phyloP scores from a whole-genome alignment of 1,140 invertebrate species.

The Aphaenogaster floridana region DNA sequence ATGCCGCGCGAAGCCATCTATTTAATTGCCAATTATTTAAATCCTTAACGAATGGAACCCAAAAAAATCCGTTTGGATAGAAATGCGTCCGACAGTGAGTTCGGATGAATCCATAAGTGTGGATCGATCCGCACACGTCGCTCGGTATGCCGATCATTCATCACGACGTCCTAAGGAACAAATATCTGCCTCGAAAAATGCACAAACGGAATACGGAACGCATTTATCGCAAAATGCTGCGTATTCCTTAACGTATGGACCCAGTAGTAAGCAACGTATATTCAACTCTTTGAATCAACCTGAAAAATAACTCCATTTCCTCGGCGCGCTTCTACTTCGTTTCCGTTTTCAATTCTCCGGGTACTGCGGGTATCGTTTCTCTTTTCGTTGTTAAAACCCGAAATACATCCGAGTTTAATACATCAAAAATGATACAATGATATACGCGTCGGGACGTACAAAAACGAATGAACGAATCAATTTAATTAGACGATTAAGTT shows the following conservation, averaged over 20 bases:
- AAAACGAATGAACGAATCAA: not conserved
- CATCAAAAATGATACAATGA: not conserved
- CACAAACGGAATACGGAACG: slow-evolving; percentile 20
- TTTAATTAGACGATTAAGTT: slow-evolving; percentile 32
- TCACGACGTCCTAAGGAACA: slow-evolving; percentile 26
- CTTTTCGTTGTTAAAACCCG: not conserved
- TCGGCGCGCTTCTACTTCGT: slow-evolving; percentile 6
- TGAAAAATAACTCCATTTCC: slow-evolving; percentile 61
- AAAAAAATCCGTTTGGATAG: slow-evolving; percentile 4
- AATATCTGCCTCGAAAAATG: not conserved
- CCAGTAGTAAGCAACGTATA: slow-evolving; percentile 37
- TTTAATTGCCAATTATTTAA: not conserved
- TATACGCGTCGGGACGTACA: not conserved
- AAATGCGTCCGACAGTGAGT: slow-evolving; percentile 18
- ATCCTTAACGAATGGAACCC: slow-evolving; percentile 38
- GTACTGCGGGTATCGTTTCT: slow-evolving; percentile 17
- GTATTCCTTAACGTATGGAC: slow-evolving; percentile 44
- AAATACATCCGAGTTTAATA: slow-evolving; percentile 33
- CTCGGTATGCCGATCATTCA: not conserved
- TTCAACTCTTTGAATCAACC: slow-evolving; percentile 48
- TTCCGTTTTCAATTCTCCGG: slow-evolving; percentile 44
- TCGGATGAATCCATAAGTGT: slow-evolving; percentile 33
- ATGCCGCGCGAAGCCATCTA: not conserved
- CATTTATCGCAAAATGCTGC: slow-evolving; percentile 48
- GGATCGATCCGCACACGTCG: slow-evolving; percentile 8